Conservation (phyloP, 2,888 invertebrate species). For the Melieria crassipennis region DNA sequence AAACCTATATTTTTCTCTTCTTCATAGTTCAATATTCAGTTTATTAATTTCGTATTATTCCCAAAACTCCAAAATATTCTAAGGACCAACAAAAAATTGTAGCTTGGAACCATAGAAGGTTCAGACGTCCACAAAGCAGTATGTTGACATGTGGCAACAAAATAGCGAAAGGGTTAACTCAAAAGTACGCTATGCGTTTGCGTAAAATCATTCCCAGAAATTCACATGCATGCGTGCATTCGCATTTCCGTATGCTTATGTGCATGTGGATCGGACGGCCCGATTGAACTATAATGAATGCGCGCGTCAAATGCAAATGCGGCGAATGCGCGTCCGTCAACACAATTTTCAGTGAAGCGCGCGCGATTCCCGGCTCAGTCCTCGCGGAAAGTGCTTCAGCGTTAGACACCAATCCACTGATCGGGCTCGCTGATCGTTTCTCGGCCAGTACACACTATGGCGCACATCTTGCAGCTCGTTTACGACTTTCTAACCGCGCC, state of each 20-base stretch:
- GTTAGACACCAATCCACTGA: not conserved
- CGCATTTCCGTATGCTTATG: not conserved
- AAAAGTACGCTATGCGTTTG: too few species aligned
- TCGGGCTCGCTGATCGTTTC: not conserved
- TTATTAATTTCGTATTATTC: too few species aligned
- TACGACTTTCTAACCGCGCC: constrained; percentile 16
- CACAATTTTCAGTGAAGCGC: not conserved
- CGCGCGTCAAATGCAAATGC: not conserved
- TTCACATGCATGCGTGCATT: not conserved
- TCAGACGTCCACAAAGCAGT: too few species aligned
- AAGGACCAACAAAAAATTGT: too few species aligned
- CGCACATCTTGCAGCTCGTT: not conserved
- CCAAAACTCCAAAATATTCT: too few species aligned
- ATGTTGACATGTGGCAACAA: too few species aligned
- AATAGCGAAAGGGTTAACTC: too few species aligned
- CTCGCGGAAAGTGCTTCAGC: not conserved
- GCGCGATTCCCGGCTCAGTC: not conserved
- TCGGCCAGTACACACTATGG: not conserved
- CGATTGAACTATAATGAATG: not conserved
- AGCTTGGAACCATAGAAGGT: too few species aligned
- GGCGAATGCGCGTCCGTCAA: not conserved
- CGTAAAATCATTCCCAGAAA: too few species aligned
- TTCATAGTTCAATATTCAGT: too few species aligned
- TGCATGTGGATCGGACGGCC: not conserved
- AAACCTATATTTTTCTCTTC: too few species aligned